Conservation (phyloP, 2,888 invertebrate species). For the Thecocarcelia acutangulata region DNA sequence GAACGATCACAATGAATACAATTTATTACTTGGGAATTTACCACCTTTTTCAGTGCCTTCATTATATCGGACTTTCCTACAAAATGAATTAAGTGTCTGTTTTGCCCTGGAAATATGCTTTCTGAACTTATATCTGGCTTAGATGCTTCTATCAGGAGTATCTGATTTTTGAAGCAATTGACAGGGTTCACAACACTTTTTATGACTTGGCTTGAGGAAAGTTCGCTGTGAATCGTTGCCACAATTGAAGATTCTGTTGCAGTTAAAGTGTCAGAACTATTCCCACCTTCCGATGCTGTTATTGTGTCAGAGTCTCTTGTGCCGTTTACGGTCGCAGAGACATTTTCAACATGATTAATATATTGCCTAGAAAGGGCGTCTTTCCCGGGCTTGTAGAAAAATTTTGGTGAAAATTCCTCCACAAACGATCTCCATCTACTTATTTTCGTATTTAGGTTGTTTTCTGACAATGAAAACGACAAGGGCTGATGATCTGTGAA, state of each 20-base stretch:
- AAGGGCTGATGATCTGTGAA: too few species aligned
- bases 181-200: constrained; percentile 34
- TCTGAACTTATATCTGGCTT: constrained; percentile 5
- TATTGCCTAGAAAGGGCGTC: constrained; percentile 44
- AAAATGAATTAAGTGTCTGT: constrained; percentile 32
- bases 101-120: constrained; percentile 14
- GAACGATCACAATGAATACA: constrained; percentile 45
- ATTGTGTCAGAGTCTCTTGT: constrained; percentile 20
- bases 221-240: constrained; percentile 10
- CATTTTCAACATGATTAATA: constrained; percentile 33
- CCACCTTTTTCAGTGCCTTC: constrained; percentile 46
- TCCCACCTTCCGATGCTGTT: constrained; percentile 20
- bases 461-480: too few species aligned
- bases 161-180: constrained; percentile 18
- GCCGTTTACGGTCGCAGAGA: constrained; percentile 9
- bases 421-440: constrained; percentile 9
- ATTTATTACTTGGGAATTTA: constrained; percentile 46
- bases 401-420: constrained; percentile 23
- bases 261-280: constrained; percentile 8
- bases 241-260: background rate
- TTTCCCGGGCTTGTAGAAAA: too few species aligned
- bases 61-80: constrained; percentile 41
- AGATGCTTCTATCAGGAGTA: constrained; percentile 1
- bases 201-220: constrained; percentile 5
- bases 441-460: too few species aligned